Evolutionary conservation across 2,113 vertebrate species (phyloP), one percentile per base, ranked within the genome.

Genomic region (Lutjanus erythropterus): DNA sequence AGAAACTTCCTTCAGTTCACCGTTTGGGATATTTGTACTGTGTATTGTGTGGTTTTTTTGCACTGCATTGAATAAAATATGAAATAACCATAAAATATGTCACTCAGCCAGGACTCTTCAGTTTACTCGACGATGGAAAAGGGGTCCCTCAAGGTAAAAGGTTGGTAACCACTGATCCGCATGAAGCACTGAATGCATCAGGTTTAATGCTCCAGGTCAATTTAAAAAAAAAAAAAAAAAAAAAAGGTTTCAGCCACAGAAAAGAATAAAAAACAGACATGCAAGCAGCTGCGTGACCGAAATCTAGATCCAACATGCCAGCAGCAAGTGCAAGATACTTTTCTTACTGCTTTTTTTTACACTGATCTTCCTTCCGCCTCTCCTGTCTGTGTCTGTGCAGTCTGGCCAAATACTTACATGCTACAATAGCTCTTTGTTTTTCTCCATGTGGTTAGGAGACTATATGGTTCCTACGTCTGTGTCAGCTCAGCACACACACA

Each of bases 371-470:
- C 0, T 41, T 29, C 59, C 14, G 41, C 3, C 71, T 71, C 42
- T 66, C n/a, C 46, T 53, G 39, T 56, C 23, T 35, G 21, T 27
- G 62, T 67, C 75, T 29, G 62, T 55, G 55, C 52, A 42, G 31
- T 78, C 80, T 71, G 62, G 53, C 44, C 58, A 58, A 58, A 75
- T 73, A 49, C 23, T 67, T 35, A 52, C 10, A 62, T 56, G 65
- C 18, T 70, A 91, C 86, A 90, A 80, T 64, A 61, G 81, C 70
- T 61, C 75, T 83, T 86, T 91, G 83, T 87, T 53, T 83, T 64
- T 73, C 29, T 84, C 15, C 46, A 49, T 83, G 80, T 35, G 67
- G 75, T 52, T 58, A 35, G 77, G 67, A 55, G 58, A 80, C 52
- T 74, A 21, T 71, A 75, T 70, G 49, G 33, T 41, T 87, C 31